phyloP scores from a whole-genome alignment of 2,113 vertebrate genomes.

The Caranx ignobilis region DNA sequence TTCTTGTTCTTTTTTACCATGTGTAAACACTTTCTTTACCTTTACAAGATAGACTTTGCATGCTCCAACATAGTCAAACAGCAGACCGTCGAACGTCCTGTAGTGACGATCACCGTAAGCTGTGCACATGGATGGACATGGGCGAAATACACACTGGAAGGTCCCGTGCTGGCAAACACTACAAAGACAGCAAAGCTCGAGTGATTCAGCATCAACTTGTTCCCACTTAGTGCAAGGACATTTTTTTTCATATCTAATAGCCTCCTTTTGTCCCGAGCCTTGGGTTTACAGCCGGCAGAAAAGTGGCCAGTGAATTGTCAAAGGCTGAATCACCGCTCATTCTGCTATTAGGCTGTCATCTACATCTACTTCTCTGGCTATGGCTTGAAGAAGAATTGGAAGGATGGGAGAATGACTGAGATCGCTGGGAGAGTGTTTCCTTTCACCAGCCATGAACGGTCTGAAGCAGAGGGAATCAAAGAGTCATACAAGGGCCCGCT shows the following conservation, averaged over 20 bases:
- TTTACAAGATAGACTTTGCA: slow-evolving; percentile 94
- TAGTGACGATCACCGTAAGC: slow-evolving; percentile 95
- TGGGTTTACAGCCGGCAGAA: slow-evolving; percentile 51
- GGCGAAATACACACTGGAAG: slow-evolving; percentile 91
- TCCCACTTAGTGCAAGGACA: slow-evolving; percentile 56
- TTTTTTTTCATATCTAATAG: slow-evolving; percentile 60
- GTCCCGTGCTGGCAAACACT: slow-evolving; percentile 92
- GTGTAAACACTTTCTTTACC: slow-evolving; percentile 77
- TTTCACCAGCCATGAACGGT: slow-evolving; percentile 68
- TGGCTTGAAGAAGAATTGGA: slow-evolving; percentile 58
- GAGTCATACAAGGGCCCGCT: slow-evolving; percentile 69
- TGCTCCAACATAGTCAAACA: slow-evolving; percentile 92
- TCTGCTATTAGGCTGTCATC: slow-evolving; percentile 75
- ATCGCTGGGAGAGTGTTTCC: slow-evolving; percentile 69
- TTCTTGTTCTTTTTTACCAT: neutral
- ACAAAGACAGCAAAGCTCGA: slow-evolving; percentile 65
- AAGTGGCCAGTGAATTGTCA: slow-evolving; percentile 56
- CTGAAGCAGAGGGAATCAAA: slow-evolving; percentile 68
- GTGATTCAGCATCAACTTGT: slow-evolving; percentile 63
- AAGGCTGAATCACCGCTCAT: slow-evolving; percentile 65
- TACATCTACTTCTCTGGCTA: slow-evolving; percentile 54
- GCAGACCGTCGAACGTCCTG: slow-evolving; percentile 93
- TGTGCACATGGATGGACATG: slow-evolving; percentile 95
- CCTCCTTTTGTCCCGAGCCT: slow-evolving; percentile 55
- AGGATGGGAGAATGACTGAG: slow-evolving; percentile 64